Conservation (phyloP, 2,113 vertebrate species). For the Propithecus coquereli region DNA sequence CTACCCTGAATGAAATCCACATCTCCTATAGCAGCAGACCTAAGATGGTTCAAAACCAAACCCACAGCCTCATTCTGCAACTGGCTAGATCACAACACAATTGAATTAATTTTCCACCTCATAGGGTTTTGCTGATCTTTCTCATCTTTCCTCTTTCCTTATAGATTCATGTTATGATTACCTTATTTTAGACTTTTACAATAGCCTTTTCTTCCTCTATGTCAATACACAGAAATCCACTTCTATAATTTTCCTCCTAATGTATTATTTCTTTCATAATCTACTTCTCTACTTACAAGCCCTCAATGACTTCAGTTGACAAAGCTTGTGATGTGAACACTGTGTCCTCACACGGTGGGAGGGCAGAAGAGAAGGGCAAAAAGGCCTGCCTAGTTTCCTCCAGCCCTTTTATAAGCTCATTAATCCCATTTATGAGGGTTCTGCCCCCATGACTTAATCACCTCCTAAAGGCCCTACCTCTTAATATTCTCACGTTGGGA, state of each 20-base stretch:
- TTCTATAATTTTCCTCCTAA: not conserved
- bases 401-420: not conserved
- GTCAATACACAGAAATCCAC: not conserved
- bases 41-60: not conserved
- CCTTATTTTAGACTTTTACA: not conserved
- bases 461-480: not conserved
- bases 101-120: not conserved
- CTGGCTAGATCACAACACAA: not conserved
- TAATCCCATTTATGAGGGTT: not conserved
- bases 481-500: not conserved
- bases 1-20: not conserved
- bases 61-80: not conserved
- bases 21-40: not conserved
- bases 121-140: not conserved
- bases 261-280: not conserved
- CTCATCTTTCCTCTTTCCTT: not conserved
- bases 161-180: not conserved
- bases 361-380: not conserved
- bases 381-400: not conserved
- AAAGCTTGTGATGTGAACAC: not conserved
- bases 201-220: not conserved
- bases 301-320: not conserved
- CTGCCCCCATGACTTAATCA: not conserved
- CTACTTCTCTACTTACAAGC: not conserved
- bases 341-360: not conserved